Conservation (phyloP, 2,888 invertebrate species). For the Orchesella flavescens region DNA sequence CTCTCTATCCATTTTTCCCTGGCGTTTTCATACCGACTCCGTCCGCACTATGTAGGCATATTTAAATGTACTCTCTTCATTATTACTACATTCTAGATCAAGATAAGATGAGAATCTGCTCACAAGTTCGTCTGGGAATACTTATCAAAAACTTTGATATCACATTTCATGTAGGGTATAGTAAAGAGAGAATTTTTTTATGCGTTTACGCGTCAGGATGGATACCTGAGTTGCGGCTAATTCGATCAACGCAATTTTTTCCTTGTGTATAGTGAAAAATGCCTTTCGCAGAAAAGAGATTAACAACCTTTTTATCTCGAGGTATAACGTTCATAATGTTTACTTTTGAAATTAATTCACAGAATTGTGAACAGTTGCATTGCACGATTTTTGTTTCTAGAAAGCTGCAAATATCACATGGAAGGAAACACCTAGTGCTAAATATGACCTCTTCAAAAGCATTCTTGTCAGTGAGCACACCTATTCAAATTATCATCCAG, state of each 20-base stretch:
- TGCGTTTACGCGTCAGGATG: background rate
- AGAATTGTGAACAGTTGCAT: too few species aligned
- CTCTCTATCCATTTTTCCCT: background rate
- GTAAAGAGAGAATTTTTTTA: background rate
- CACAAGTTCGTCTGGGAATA: background rate
- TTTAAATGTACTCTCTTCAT: background rate
- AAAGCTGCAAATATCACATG: too few species aligned
- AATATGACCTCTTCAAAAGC: too few species aligned
- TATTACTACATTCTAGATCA: constrained; percentile 3
- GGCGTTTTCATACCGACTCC: background rate
- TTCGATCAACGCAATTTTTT: background rate
- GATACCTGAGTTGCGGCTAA: background rate
- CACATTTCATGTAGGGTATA: background rate
- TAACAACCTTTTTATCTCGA: too few species aligned
- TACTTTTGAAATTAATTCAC: too few species aligned
- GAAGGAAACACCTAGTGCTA: too few species aligned
- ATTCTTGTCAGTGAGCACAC: too few species aligned
- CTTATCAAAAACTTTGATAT: background rate
- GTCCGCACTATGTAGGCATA: background rate
- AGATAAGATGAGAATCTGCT: constrained; percentile 8
- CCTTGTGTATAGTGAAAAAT: background rate
- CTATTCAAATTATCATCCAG: too few species aligned
- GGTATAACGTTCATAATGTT: too few species aligned
- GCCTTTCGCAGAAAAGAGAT: too few species aligned
- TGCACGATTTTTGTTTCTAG: too few species aligned